These are phyloP conservation scores for Austrolebias charrua DNA, from an alignment of 2,797 vertebrate species.

Conservation along the genomic window DNA sequence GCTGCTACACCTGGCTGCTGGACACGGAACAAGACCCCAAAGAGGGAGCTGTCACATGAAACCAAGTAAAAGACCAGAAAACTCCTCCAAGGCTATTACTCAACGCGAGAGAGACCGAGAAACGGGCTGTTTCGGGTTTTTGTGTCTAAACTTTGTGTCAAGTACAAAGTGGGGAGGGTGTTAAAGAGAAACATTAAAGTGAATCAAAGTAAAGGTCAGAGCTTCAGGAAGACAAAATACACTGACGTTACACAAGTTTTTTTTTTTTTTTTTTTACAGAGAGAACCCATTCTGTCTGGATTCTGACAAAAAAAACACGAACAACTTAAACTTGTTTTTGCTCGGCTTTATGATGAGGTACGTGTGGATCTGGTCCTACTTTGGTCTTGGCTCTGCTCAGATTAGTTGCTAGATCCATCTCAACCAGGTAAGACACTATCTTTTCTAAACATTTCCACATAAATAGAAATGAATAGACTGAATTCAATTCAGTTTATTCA, in stretches of 20 bases:
- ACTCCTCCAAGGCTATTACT: background rate
- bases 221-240: no score
- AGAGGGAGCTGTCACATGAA: background rate
- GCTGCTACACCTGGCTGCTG: background rate
- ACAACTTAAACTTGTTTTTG: background rate
- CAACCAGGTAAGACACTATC: no score
- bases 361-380: no score
- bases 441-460: no score
- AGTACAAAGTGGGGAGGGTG: background rate
- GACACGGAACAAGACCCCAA: background rate
- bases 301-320: conserved; percentile 1
- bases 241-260: no score
- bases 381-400: no score
- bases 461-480: no score
- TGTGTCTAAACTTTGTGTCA: background rate
- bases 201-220: background rate
- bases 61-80: background rate
- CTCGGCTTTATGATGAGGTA: background rate
- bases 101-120: background rate
- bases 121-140: background rate
- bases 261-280: background rate
- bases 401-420: no score
- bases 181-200: background rate
- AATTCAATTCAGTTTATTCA: no score
- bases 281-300: conserved; percentile 25